Evolutionary conservation across 2,113 vertebrate species (phyloP).

Genomic region (Dipodomys ordii): DNA sequence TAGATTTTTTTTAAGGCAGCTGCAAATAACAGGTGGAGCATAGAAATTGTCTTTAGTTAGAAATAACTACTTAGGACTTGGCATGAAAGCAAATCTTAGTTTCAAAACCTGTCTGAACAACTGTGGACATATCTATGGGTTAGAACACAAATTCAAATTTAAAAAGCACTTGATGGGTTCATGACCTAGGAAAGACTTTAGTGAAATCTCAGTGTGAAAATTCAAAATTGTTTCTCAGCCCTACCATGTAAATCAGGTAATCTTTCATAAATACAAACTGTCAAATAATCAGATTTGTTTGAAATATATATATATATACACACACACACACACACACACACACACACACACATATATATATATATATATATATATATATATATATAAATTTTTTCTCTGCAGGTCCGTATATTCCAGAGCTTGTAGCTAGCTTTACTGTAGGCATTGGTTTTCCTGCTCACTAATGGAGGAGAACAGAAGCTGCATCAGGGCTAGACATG

Average conservation of each 20-base stretch:
- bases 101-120: constrained; percentile 43
- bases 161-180: constrained; percentile 1
- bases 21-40: constrained; percentile 47
- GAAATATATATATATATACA: not conserved
- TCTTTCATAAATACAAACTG: not conserved
- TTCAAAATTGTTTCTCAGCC: not conserved
- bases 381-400: not conserved
- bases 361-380: not conserved
- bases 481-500: not conserved
- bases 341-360: too few relatives aligned
- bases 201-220: not conserved
- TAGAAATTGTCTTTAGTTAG: constrained; percentile 55
- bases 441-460: not conserved
- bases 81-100: not conserved
- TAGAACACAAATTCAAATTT: constrained; percentile 40
- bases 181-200: constrained; percentile 16
- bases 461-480: not conserved
- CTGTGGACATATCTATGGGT: not conserved
- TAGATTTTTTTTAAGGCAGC: constrained; percentile 40
- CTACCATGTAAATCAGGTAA: not conserved
- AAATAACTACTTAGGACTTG: constrained; percentile 40
- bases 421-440: not conserved
- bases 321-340: too few relatives aligned
- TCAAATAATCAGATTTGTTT: constrained; percentile 20
- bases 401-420: not conserved